These are phyloP conservation scores for Tachysurus vachellii DNA, from an alignment of 2,113 vertebrate genomes.

Conservation along the genomic window DNA sequence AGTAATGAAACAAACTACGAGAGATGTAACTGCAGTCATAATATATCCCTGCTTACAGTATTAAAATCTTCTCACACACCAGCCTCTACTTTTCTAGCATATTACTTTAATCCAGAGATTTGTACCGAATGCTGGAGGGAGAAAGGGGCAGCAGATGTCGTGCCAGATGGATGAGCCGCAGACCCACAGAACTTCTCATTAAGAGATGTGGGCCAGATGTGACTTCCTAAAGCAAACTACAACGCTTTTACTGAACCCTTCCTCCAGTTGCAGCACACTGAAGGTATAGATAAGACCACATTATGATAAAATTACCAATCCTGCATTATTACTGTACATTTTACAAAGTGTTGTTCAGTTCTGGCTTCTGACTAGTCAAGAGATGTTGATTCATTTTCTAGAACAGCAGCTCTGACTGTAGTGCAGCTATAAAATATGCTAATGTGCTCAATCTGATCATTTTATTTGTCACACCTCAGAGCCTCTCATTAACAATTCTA, in stretches of 20 bases:
- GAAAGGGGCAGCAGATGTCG: slow-evolving; percentile 1
- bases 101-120: background rate
- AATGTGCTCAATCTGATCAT: background rate
- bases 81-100: background rate
- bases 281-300: background rate
- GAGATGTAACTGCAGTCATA: background rate
- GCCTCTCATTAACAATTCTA: background rate
- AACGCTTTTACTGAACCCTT: background rate
- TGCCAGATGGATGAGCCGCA: slow-evolving; percentile 34
- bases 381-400: background rate
- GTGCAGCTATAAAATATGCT: background rate
- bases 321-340: background rate
- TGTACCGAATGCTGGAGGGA: background rate
- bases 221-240: background rate
- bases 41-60: background rate
- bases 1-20: background rate
- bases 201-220: slow-evolving; percentile 23
- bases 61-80: background rate
- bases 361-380: background rate
- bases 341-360: background rate
- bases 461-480: background rate
- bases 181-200: background rate
- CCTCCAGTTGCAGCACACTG: background rate
- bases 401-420: background rate
- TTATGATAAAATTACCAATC: background rate